A percentile compares a stretch with the other conserved stretches of the same genome.
Conservation (phyloP, 2,888 invertebrate species). For the Lochmaea capreae region DNA sequence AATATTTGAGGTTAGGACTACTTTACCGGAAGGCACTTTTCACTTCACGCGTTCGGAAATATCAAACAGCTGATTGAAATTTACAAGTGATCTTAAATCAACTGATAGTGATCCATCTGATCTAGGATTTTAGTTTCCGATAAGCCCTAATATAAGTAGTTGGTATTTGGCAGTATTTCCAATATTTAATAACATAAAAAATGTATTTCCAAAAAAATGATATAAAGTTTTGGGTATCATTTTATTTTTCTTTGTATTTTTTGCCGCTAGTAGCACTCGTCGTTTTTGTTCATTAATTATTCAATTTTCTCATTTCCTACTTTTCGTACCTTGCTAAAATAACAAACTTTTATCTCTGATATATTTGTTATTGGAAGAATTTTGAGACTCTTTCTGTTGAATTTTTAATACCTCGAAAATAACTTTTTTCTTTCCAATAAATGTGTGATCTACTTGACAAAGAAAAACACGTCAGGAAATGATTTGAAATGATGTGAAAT, state of each 20-base stretch:
- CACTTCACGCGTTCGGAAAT: too few relatives aligned
- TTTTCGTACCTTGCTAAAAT: constrained; percentile 17
- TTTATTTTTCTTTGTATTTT: background rate
- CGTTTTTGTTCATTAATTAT: constrained; percentile 25
- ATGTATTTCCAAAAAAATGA: background rate
- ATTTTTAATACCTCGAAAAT: constrained; percentile 10
- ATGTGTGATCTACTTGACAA: background rate
- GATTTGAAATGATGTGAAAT: background rate
- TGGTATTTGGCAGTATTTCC: too few relatives aligned
- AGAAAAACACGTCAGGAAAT: background rate
- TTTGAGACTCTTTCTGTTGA: background rate
- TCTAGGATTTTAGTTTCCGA: too few relatives aligned
- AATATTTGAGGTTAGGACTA: too few relatives aligned
- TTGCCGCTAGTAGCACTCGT: background rate
- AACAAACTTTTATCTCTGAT: constrained; percentile 20
- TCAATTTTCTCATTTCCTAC: constrained; percentile 18
- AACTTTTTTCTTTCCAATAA: background rate
- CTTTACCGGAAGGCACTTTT: too few relatives aligned
- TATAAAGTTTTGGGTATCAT: background rate
- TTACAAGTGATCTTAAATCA: too few relatives aligned
- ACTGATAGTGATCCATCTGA: too few relatives aligned
- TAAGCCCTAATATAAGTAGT: too few relatives aligned
- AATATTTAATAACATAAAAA: too few relatives aligned
- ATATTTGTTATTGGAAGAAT: constrained; percentile 18
- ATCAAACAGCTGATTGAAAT: too few relatives aligned